phyloP scores from a whole-genome alignment of 2,113 vertebrate genomes.

The Mormyrus iriodes region DNA sequence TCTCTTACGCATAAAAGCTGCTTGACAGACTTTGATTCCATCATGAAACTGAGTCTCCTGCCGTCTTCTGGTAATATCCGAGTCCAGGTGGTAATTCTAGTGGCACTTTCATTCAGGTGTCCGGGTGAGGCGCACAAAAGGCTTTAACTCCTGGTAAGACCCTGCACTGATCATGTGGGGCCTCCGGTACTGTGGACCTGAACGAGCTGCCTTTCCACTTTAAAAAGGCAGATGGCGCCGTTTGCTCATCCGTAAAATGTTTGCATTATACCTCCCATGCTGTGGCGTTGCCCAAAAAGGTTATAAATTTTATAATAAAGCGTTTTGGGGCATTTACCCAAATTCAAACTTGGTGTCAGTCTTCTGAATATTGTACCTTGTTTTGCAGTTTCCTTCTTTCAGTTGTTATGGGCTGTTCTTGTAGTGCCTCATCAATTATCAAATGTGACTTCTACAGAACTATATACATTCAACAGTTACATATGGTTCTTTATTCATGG shows the following conservation, averaged over 20 bases:
- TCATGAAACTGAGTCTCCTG: background rate
- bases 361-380: background rate
- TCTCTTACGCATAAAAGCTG: background rate
- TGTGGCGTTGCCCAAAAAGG: background rate
- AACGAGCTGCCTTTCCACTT: background rate
- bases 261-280: background rate
- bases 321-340: background rate
- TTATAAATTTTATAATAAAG: background rate
- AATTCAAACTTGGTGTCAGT: background rate
- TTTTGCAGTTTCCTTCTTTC: background rate
- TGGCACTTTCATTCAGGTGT: background rate
- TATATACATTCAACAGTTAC: no score
- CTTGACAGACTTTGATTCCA: background rate
- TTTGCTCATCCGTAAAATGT: background rate
- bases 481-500: background rate
- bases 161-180: background rate
- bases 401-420: background rate
- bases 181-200: background rate
- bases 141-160: background rate
- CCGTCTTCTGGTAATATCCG: background rate
- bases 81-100: background rate
- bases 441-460: background rate
- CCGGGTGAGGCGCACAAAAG: background rate
- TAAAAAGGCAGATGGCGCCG: constrained; percentile 6
- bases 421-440: background rate